These are phyloP conservation scores for Campoplex capitator DNA, from an alignment of 2,888 invertebrate species.

Conservation along the genomic window DNA sequence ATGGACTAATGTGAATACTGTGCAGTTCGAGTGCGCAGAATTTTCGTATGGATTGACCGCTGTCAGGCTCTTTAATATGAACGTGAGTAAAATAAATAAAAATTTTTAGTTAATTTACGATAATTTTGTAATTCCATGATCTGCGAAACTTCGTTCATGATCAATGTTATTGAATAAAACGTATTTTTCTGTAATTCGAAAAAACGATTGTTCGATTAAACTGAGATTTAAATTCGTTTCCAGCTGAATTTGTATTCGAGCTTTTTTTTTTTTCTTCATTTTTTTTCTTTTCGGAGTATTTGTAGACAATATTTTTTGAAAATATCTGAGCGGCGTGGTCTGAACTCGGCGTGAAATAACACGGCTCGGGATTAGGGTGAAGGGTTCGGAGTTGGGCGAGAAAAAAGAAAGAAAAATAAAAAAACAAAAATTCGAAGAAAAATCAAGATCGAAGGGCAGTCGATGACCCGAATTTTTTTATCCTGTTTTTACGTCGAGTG, in stretches of 20 bases:
- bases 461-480: conserved; percentile 36
- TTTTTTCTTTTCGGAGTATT: background rate
- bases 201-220: background rate
- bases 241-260: background rate
- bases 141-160: background rate
- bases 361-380: background rate
- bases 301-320: background rate
- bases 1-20: conserved; percentile 58
- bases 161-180: too few relatives aligned
- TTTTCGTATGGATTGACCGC: conserved; percentile 67
- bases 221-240: background rate
- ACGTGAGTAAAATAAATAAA: conserved; percentile 72
- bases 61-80: conserved; percentile 72
- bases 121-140: background rate
- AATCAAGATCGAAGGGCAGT: conserved; percentile 4
- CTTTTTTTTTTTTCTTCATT: background rate
- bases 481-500: background rate
- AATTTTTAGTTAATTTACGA: background rate
- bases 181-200: background rate
- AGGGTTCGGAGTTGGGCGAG: background rate
- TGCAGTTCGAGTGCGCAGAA: conserved; percentile 66
- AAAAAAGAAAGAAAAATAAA: background rate
- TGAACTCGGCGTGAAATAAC: background rate
- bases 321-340: background rate
- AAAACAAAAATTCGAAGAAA: background rate